phyloP scores from a whole-genome alignment of 2,113 vertebrate genomes.

The Triplophysa siluroides region DNA sequence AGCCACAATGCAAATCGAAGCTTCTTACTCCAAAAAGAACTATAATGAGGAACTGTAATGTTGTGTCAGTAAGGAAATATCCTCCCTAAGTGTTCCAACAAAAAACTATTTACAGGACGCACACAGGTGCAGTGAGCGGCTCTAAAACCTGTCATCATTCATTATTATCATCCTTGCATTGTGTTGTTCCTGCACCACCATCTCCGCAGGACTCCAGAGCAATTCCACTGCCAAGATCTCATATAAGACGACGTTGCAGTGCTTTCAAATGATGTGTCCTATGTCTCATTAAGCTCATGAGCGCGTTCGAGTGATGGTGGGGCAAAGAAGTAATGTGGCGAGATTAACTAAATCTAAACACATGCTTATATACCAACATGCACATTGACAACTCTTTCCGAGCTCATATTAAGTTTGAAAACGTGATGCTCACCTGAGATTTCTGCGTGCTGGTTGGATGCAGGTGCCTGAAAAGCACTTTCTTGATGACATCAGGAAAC shows the following conservation, averaged over 20 bases:
- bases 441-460: constrained; percentile 92
- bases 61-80: not conserved
- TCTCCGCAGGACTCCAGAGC: no score
- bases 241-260: not conserved
- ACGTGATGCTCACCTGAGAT: constrained; percentile 83
- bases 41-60: not conserved
- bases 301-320: constrained; percentile 7
- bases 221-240: no score
- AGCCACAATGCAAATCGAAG: not conserved
- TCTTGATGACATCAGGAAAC: constrained; percentile 92
- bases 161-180: not conserved
- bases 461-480: constrained; percentile 90
- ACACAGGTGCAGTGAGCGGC: not conserved
- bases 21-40: no score
- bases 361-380: not conserved
- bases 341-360: constrained; percentile 43
- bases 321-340: constrained; percentile 33
- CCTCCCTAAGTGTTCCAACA: not conserved
- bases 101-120: not conserved
- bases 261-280: not conserved
- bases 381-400: not conserved
- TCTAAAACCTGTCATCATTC: not conserved
- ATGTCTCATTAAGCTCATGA: constrained; percentile 24
- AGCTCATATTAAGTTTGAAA: not conserved
- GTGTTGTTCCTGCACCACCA: not conserved